phyloP scores from a whole-genome alignment of 2,888 invertebrate species.

The Erannis defoliaria region DNA sequence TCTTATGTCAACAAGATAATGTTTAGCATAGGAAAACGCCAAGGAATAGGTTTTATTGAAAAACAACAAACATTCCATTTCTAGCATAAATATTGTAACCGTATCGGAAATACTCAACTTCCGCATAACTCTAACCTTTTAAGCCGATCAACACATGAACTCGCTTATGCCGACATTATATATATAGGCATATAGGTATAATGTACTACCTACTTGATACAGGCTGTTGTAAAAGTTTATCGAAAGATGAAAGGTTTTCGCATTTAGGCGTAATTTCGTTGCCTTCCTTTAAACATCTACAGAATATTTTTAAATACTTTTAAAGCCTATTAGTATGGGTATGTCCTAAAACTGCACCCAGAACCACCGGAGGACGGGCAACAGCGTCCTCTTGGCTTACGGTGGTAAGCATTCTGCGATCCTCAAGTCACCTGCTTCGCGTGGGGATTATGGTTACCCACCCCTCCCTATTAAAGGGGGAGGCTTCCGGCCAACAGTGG shows the following conservation, averaged over 20 bases:
- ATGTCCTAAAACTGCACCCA: too few relatives aligned
- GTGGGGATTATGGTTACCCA: too few relatives aligned
- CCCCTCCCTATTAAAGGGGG: too few relatives aligned
- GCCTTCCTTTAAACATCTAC: background rate
- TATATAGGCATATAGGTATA: background rate
- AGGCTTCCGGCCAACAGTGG: too few relatives aligned
- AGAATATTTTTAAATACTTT: too few relatives aligned
- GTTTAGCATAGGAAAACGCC: background rate
- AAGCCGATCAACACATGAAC: slow-evolving; percentile 49
- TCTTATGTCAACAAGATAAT: background rate
- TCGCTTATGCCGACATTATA: slow-evolving; percentile 39
- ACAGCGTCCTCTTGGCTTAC: too few relatives aligned
- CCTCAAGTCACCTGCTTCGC: too few relatives aligned
- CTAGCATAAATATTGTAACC: slow-evolving; percentile 15
- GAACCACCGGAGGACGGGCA: too few relatives aligned
- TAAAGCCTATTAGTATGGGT: too few relatives aligned
- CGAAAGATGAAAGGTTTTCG: background rate
- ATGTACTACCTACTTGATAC: background rate
- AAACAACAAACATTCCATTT: slow-evolving; percentile 9
- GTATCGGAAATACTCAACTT: slow-evolving; percentile 29
- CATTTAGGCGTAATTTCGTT: background rate
- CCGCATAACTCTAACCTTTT: slow-evolving; percentile 32
- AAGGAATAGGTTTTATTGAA: background rate
- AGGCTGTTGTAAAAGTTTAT: slow-evolving; percentile 11
- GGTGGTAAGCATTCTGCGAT: too few relatives aligned